These are phyloP conservation scores for Drosophila anomalata DNA, from an alignment of 2,888 invertebrate species.

Conservation along the genomic window DNA sequence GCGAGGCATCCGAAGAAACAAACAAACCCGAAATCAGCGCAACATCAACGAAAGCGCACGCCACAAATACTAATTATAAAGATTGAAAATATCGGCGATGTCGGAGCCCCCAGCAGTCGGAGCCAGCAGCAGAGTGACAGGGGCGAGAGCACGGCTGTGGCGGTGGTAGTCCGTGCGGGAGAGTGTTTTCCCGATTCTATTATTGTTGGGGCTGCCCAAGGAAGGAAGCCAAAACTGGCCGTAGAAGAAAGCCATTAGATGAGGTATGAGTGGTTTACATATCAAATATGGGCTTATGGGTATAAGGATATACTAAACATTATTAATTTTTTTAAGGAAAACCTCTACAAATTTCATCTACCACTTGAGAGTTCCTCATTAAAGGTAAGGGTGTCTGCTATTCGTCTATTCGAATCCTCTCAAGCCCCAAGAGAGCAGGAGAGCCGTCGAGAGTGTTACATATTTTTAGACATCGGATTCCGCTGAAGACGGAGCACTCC, in stretches of 20 bases:
- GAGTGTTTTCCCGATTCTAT: slow-evolving; percentile 66
- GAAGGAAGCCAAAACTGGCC: slow-evolving; percentile 48
- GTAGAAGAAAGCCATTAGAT: slow-evolving; percentile 16
- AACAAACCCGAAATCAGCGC: slow-evolving; percentile 74
- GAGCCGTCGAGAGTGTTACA: slow-evolving; percentile 49
- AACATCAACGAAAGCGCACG: slow-evolving; percentile 80
- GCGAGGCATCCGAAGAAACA: slow-evolving; percentile 32
- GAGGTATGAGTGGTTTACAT: slow-evolving; percentile 3
- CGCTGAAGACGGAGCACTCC: slow-evolving; percentile 27
- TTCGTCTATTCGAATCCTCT: slow-evolving; percentile 23
- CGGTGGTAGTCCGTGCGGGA: slow-evolving; percentile 54
- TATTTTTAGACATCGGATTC: slow-evolving; percentile 40
- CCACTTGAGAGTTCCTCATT: neutral
- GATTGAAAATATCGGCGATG: slow-evolving; percentile 75
- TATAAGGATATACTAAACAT: no score
- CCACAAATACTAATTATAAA: slow-evolving; percentile 81
- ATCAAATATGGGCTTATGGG: neutral
- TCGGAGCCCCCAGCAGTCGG: slow-evolving; percentile 49
- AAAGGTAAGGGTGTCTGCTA: slow-evolving; percentile 34
- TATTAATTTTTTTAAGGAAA: no score
- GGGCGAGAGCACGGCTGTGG: slow-evolving; percentile 38
- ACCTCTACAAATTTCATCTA: no score
- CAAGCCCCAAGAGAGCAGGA: slow-evolving; percentile 30
- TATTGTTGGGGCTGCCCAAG: slow-evolving; percentile 65
- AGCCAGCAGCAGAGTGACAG: slow-evolving; percentile 30